These are phyloP conservation scores for Chrysogorgia sp. DNA, from an alignment of 92 coral and sea anemone genomes.

Conservation along the genomic window DNA sequence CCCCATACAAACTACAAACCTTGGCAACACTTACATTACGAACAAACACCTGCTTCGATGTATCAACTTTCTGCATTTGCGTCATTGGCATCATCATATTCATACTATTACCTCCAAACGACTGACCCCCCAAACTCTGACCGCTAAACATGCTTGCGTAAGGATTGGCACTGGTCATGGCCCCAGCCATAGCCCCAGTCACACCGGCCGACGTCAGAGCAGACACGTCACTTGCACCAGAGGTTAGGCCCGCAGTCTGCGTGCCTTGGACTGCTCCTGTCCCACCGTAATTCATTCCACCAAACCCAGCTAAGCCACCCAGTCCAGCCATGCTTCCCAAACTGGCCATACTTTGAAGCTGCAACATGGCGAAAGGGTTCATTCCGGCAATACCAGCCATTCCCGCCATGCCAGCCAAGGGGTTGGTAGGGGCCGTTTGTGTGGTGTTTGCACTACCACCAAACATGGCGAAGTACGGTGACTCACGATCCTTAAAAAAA, in stretches of 20 bases:
- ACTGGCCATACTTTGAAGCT: constrained; percentile 60
- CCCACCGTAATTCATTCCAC: constrained; percentile 26
- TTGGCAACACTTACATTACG: constrained; percentile 80
- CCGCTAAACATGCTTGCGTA: constrained; percentile 11
- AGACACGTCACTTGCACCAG: constrained; percentile 55
- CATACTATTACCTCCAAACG: constrained; percentile 6
- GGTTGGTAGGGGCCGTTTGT: neutral
- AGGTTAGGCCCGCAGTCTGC: constrained; percentile 58
- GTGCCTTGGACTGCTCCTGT: neutral
- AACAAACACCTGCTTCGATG: constrained; percentile 92
- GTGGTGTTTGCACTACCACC: constrained; percentile 42
- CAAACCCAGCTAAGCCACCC: constrained; percentile 43
- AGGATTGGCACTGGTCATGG: neutral
- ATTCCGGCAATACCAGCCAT: constrained; percentile 27
- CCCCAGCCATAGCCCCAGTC: constrained; percentile 26
- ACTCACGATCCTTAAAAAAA: constrained; percentile 77
- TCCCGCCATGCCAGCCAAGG: constrained; percentile 2
- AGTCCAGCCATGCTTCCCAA: constrained; percentile 57
- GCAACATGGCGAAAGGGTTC: constrained; percentile 83
- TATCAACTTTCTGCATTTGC: constrained; percentile 53
- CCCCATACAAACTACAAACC: neutral
- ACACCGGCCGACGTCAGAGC: constrained; percentile 44
- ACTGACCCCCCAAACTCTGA: constrained; percentile 27
- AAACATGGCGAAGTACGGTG: constrained; percentile 61
- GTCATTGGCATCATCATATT: constrained; percentile 10